Percentiles rank a stretch among this genome's conserved stretches.
These are phyloP conservation scores for Microctenopoma lineatum DNA, from an alignment of 2,797 vertebrate species.

Conservation along the genomic window DNA sequence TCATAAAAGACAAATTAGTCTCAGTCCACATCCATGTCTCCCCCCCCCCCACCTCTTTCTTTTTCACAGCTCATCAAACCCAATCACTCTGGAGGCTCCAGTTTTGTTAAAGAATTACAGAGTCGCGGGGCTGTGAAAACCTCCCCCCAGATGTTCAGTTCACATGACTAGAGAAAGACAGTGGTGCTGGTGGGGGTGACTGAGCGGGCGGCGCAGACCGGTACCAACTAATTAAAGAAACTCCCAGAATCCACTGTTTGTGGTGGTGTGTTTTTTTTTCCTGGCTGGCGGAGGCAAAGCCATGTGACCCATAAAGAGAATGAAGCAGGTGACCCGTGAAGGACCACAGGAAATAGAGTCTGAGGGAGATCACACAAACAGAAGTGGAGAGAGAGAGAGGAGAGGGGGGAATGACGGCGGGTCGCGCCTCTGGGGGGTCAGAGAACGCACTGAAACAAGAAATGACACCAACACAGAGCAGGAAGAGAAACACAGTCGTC, in stretches of 20 bases:
- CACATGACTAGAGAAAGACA: slow-evolving; percentile 62
- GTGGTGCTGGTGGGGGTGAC: slow-evolving; percentile 12
- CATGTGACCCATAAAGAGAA: slow-evolving; percentile 65
- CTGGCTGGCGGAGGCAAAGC: slow-evolving; percentile 40
- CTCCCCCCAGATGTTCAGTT: slow-evolving; percentile 49
- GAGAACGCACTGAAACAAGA: too few species aligned
- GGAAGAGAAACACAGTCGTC: too few species aligned
- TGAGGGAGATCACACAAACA: not conserved
- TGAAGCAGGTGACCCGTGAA: slow-evolving; percentile 61
- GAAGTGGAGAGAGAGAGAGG: not conserved
- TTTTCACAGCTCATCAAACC: slow-evolving; percentile 69
- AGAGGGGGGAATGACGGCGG: not conserved
- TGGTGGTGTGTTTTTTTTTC: not conserved
- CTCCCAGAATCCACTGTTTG: slow-evolving; percentile 39
- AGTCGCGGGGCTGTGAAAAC: slow-evolving; percentile 38
- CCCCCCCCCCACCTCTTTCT: slow-evolving; percentile 4
- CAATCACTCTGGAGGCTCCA: slow-evolving; percentile 50
- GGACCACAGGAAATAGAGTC: slow-evolving; percentile 66
- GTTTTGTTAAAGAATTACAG: slow-evolving; percentile 66
- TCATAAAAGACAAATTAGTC: slow-evolving; percentile 21
- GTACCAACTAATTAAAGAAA: slow-evolving; percentile 69
- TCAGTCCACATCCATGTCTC: slow-evolving; percentile 12
- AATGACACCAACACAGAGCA: too few species aligned
- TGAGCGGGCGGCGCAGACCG: not conserved
- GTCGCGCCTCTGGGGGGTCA: too few species aligned